phyloP scores from a whole-genome alignment of 2,113 vertebrate genomes.

The Hymenochirus boettgeri region DNA sequence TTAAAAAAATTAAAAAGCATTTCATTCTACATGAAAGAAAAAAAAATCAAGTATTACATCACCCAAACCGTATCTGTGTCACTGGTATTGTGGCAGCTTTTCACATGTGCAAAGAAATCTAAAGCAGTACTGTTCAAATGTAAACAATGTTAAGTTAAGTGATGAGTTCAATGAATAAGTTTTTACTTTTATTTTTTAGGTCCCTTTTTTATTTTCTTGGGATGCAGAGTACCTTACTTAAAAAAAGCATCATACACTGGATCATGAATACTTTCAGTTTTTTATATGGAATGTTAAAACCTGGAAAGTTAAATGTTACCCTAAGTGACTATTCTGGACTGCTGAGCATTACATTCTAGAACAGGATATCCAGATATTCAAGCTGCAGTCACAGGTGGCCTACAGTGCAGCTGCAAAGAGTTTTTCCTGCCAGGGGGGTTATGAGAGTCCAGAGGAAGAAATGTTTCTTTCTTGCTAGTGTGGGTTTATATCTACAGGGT shows the following conservation, averaged over 20 bases:
- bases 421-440: slow-evolving; percentile 67
- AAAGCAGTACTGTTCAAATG: slow-evolving; percentile 1
- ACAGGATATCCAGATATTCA: slow-evolving; percentile 93
- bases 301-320: slow-evolving; percentile 63
- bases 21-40: too few relatives aligned
- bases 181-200: slow-evolving; percentile 26
- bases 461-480: slow-evolving; percentile 62
- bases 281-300: slow-evolving; percentile 55
- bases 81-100: too few relatives aligned
- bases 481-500: slow-evolving; percentile 62
- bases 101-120: neutral
- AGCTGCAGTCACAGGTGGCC: slow-evolving; percentile 71
- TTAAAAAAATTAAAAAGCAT: too few relatives aligned
- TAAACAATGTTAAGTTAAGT: neutral
- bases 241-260: slow-evolving; percentile 39
- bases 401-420: slow-evolving; percentile 68
- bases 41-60: too few relatives aligned
- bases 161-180: slow-evolving; percentile 12
- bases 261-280: slow-evolving; percentile 41
- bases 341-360: slow-evolving; percentile 53
- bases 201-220: slow-evolving; percentile 24
- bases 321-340: slow-evolving; percentile 54
- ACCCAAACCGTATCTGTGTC: too few relatives aligned
- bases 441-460: slow-evolving; percentile 71
- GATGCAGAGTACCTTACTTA: slow-evolving; percentile 3